Conservation (phyloP, 2,888 invertebrate genomes). For the Drosophila mulleri region DNA sequence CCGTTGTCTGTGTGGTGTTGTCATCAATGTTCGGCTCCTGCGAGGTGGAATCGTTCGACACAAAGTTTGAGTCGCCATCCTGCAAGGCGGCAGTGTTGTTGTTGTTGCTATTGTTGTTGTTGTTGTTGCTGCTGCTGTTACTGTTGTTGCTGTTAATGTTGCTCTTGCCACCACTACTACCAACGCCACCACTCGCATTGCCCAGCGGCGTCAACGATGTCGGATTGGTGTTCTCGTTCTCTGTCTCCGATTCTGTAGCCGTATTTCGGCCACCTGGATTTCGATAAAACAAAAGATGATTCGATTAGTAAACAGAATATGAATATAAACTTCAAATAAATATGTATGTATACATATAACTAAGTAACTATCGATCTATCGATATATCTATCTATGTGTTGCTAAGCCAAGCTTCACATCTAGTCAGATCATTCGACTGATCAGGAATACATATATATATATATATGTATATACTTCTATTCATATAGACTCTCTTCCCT, state of each 20-base stretch:
- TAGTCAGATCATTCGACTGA: not conserved
- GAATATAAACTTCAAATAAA: not conserved
- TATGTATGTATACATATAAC: not conserved
- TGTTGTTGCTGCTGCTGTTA: conserved; percentile 24
- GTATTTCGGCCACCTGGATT: conserved; percentile 70
- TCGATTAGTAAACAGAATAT: not conserved
- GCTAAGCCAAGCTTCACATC: not conserved
- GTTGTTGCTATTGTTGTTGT: conserved; percentile 50
- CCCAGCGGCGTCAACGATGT: conserved; percentile 58
- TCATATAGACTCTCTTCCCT: no score
- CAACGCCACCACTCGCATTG: conserved; percentile 8
- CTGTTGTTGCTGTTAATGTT: conserved; percentile 28
- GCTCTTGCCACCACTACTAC: conserved; percentile 35
- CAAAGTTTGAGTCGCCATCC: conserved; percentile 83
- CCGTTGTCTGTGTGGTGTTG: conserved; percentile 86
- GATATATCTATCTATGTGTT: not conserved
- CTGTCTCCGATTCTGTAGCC: conserved; percentile 79
- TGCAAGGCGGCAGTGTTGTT: conserved; percentile 59
- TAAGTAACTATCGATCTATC: not conserved
- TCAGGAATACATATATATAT: not conserved
- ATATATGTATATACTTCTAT: no score
- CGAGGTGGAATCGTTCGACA: conserved; percentile 84
- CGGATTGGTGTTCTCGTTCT: conserved; percentile 81
- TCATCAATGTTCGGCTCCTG: conserved; percentile 83
- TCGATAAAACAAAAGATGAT: not conserved